These are phyloP conservation scores for Theonella swinhoei DNA, from an alignment of 37 sponge, comb jelly and placozoan genomes.

Conservation along the genomic window DNA sequence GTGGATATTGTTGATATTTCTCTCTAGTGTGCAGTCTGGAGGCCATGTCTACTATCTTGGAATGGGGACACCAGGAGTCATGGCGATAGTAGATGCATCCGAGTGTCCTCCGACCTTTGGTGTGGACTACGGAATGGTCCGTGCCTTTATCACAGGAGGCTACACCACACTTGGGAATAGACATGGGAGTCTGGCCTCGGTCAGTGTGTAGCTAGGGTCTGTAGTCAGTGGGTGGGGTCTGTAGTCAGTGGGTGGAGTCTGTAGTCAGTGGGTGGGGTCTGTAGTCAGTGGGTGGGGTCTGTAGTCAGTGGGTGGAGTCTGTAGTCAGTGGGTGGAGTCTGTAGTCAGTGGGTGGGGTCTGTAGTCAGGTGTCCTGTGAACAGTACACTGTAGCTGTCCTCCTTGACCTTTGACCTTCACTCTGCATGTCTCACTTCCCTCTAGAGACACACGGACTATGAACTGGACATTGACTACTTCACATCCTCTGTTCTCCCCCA, in stretches of 20 bases:
- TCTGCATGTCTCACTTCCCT: neutral
- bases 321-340: too few species aligned
- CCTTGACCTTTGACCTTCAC: neutral
- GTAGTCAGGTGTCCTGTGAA: too few species aligned
- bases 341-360: too few species aligned
- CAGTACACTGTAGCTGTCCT: too few species aligned
- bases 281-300: too few species aligned
- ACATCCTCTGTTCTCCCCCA: neutral
- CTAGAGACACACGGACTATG: constrained; percentile 8
- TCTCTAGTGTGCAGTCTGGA: constrained; percentile 10
- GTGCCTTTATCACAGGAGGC: constrained; percentile 42
- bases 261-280: too few species aligned
- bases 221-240: too few species aligned
- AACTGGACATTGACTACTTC: constrained; percentile 28
- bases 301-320: too few species aligned
- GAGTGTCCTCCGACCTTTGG: constrained; percentile 84
- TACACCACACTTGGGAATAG: constrained; percentile 33
- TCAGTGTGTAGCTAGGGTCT: too few species aligned
- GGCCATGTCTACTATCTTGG: constrained; percentile 70
- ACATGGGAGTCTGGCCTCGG: constrained; percentile 48
- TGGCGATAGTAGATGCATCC: constrained; percentile 71
- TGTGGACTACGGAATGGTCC: constrained; percentile 28
- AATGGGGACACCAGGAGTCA: constrained; percentile 9
- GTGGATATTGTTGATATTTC: too few species aligned
- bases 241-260: too few species aligned